Base-by-base conservation (phyloP, 2,113 vertebrate species). In the Alouatta palliata region DNA sequence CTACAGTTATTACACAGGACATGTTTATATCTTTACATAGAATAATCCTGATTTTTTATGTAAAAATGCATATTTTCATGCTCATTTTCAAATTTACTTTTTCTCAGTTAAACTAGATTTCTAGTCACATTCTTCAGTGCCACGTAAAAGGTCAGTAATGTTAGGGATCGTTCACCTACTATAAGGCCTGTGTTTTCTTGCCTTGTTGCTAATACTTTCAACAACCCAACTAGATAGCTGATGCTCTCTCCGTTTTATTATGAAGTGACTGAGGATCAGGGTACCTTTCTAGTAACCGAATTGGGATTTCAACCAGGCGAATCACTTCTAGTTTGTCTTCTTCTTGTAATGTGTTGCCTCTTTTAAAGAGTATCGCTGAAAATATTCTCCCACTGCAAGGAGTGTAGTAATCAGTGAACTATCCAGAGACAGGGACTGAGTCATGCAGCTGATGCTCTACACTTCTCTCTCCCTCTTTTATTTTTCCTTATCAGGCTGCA, bases 81-180 rank as follows among this genome's bases (percentile, higher is more conserved):
- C 8, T 85, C 7, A n/a, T 81, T 77, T 97, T 93, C 35, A 94
- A 83, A 77, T 32, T 61, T 54, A 8, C 21, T 71, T 17, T 66
- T 97, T 94, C 37, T 92, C 40, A 58, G 2, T 77, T 92, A 37
- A 96, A 94, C 82, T 85, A 75, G 25, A 66, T 79, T 89, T 83
- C 30, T 89, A 30, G 2, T 87, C 73, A 87, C 23, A 80, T 52
- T 88, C 97, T 88, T n/a, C 47, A 91, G 14, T 13, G n/a, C 16
- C 43, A 4, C 32, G 13, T 86, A 95, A 89, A 71, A 68, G 8
- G n/a, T 27, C 37, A 54, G 4, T 70, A 64, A 54, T 80, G 20
- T 54, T 71, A 82, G 13, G 23, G 80, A 19, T 30, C 40, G 40
- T 71, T 83, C 8, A 73, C 66, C 47, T 85, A 40, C n/a, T 17